Evolutionary conservation across 2,888 invertebrate genomes (phyloP).

Genomic region (Lasioglossum zephyrum): DNA sequence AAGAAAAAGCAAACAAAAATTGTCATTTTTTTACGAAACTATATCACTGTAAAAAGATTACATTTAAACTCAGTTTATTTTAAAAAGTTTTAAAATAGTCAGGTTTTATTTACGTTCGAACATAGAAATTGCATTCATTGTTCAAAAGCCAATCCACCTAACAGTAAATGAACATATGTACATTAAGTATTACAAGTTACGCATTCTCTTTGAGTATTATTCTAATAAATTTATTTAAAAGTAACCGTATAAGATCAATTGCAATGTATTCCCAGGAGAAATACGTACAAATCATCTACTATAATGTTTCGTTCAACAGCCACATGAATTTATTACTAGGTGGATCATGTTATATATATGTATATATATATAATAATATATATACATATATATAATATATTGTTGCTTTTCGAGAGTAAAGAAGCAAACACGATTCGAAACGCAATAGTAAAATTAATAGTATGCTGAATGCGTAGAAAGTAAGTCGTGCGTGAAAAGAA

Average conservation of each 20-base stretch:
- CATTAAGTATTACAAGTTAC: constrained; percentile 53
- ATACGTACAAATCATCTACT: constrained; percentile 56
- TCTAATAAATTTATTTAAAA: constrained; percentile 58
- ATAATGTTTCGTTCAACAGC: constrained; percentile 54
- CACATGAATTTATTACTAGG: constrained; percentile 58
- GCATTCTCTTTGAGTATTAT: constrained; percentile 51
- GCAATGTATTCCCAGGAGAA: constrained; percentile 56
- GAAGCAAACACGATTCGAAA: constrained; percentile 11
- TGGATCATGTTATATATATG: constrained; percentile 46
- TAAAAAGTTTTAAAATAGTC: constrained; percentile 33
- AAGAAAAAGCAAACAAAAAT: constrained; percentile 16
- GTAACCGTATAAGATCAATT: constrained; percentile 52
- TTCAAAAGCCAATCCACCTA: constrained; percentile 56
- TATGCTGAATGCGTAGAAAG: constrained; percentile 31
- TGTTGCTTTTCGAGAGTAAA: constrained; percentile 16
- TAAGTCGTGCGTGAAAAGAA: constrained; percentile 32
- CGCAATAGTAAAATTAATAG: constrained; percentile 28
- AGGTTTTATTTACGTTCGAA: constrained; percentile 44
- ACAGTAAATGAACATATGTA: constrained; percentile 56
- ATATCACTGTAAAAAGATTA: constrained; percentile 45
- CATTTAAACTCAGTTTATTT: constrained; percentile 43
- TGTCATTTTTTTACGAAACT: constrained; percentile 38
- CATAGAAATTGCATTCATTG: constrained; percentile 44
- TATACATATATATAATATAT: no score
- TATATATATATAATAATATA: no score